Conservation (phyloP, 2,888 invertebrate species). For the Drosophila lacicola region DNA sequence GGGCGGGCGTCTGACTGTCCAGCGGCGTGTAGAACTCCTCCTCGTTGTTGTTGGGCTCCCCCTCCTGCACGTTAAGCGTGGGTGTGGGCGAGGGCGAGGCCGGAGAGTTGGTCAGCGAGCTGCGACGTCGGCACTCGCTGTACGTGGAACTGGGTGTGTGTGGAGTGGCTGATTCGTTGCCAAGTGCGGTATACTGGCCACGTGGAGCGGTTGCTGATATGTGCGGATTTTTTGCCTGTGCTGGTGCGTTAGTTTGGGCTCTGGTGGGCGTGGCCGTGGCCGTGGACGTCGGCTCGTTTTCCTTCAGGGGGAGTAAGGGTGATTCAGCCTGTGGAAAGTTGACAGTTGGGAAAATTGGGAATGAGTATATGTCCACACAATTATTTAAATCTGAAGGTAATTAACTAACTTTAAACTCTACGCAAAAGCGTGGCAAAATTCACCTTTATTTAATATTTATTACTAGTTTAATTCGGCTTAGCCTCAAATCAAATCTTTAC, state of each 20-base stretch:
- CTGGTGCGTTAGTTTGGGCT: slow-evolving; percentile 45
- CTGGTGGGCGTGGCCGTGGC: slow-evolving; percentile 32
- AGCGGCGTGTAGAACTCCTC: slow-evolving; percentile 51
- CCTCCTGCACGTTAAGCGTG: slow-evolving; percentile 19
- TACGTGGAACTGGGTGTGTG: slow-evolving; percentile 14
- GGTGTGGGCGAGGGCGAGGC: slow-evolving; percentile 16
- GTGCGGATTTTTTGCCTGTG: slow-evolving; percentile 54
- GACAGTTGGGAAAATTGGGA: neutral
- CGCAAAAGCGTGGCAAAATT: neutral
- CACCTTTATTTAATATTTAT: no score
- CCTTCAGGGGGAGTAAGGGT: slow-evolving; percentile 79
- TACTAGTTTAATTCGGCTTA: neutral
- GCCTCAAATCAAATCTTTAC: neutral
- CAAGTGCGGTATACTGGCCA: slow-evolving; percentile 26
- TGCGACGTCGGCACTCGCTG: slow-evolving; percentile 70
- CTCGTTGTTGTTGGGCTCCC: slow-evolving; percentile 51
- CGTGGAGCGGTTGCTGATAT: slow-evolving; percentile 67
- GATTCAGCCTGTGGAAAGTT: slow-evolving; percentile 80
- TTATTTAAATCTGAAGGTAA: neutral
- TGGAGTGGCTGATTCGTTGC: slow-evolving; percentile 10
- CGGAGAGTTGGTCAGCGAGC: slow-evolving; percentile 60
- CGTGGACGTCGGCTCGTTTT: slow-evolving; percentile 44
- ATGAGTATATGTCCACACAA: neutral
- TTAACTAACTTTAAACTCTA: neutral
- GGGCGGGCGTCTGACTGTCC: slow-evolving; percentile 25